Evolutionary conservation across 2,113 vertebrate species (phyloP).

Genomic region (Halcyon malimbica): DNA sequence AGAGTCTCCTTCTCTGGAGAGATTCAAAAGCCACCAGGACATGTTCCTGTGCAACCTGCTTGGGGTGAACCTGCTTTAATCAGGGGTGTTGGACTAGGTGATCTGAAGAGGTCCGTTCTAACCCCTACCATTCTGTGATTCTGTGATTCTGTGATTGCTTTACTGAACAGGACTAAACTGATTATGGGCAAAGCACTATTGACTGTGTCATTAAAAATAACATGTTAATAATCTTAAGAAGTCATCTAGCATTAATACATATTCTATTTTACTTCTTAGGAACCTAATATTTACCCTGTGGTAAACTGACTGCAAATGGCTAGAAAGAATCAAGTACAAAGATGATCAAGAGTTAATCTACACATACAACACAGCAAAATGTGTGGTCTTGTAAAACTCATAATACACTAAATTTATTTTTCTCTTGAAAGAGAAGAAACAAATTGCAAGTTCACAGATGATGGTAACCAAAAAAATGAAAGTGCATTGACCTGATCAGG

Average conservation of each 20-base stretch:
- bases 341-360: neutral
- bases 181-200: neutral
- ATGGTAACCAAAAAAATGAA: neutral
- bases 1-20: too few species aligned
- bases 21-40: too few species aligned
- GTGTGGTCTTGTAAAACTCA: neutral
- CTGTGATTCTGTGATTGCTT: neutral
- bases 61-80: too few species aligned
- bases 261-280: neutral
- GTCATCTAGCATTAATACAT: neutral
- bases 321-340: neutral
- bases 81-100: too few species aligned
- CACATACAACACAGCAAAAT: neutral
- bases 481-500: neutral
- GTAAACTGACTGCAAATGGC: neutral
- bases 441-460: neutral
- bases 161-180: neutral
- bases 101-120: too few species aligned
- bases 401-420: accelerated
- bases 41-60: too few species aligned
- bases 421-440: neutral
- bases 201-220: neutral
- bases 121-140: neutral
- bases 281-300: neutral
- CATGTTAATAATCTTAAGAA: neutral